Evolutionary conservation across 2,888 invertebrate species (phyloP).

Genomic region (Xestia xanthographa): DNA sequence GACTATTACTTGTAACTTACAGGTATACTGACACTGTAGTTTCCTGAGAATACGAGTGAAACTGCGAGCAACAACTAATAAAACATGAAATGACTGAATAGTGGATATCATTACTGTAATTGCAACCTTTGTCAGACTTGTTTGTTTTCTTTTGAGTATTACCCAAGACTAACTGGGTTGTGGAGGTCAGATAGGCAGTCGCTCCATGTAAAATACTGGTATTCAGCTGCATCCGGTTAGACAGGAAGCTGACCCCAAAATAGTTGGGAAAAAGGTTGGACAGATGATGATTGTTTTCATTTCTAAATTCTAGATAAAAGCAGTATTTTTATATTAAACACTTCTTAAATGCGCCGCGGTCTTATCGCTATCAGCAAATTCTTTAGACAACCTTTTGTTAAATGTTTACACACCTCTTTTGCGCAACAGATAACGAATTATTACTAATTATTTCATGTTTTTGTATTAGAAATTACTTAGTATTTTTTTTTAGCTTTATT

Average conservation of each 20-base stretch:
- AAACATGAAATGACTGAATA: too few relatives aligned
- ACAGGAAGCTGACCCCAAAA: too few relatives aligned
- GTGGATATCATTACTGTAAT: neutral
- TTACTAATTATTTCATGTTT: conserved; percentile 20
- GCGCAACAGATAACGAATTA: conserved; percentile 22
- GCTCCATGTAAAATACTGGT: too few relatives aligned
- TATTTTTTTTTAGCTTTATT: too few relatives aligned
- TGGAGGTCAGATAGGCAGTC: too few relatives aligned
- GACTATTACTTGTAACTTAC: too few relatives aligned
- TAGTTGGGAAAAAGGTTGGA: too few relatives aligned
- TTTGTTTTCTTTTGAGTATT: conserved; percentile 13
- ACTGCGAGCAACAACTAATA: neutral
- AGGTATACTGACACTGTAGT: too few relatives aligned
- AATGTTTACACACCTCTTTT: conserved; percentile 40
- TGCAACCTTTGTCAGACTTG: too few relatives aligned
- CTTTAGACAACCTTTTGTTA: conserved; percentile 12
- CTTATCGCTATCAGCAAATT: conserved; percentile 43
- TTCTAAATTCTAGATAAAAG: conserved; percentile 12
- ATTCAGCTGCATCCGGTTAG: too few relatives aligned
- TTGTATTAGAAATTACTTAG: conserved; percentile 6
- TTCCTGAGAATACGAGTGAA: neutral
- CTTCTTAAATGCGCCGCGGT: neutral
- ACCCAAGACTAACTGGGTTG: too few relatives aligned
- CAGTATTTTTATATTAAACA: neutral
- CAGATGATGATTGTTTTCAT: too few relatives aligned